phyloP scores from a whole-genome alignment of 2,888 invertebrate species.

The Holacanthella duospinosa region DNA sequence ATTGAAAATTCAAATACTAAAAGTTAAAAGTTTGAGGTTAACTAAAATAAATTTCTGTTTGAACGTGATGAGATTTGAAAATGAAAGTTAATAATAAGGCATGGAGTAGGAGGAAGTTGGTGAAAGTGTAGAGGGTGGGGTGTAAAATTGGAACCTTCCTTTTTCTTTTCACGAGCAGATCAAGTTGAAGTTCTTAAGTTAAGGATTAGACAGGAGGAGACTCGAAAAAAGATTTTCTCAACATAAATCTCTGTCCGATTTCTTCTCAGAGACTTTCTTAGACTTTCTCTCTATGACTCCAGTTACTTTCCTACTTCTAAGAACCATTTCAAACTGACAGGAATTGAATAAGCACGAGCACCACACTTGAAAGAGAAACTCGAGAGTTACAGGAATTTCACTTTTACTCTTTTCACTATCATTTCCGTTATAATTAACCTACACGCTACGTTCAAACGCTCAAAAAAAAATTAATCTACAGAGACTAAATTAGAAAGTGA shows the following conservation, averaged over 20 bases:
- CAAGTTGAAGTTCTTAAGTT: slow-evolving; percentile 1
- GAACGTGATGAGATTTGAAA: slow-evolving; percentile 7
- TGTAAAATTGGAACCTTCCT: background rate
- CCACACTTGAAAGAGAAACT: too few relatives aligned
- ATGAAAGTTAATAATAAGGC: slow-evolving; percentile 4
- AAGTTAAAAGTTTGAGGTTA: background rate
- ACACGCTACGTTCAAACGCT: too few relatives aligned
- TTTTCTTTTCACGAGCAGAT: background rate
- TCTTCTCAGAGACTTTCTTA: background rate
- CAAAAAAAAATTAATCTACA: too few relatives aligned
- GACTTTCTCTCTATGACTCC: background rate
- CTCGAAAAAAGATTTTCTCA: background rate
- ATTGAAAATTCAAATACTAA: background rate
- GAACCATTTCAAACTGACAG: too few relatives aligned
- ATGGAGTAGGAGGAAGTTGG: background rate
- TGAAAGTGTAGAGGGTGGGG: background rate
- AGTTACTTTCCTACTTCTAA: background rate
- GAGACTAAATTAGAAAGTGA: too few relatives aligned
- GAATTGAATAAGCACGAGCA: too few relatives aligned
- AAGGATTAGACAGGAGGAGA: slow-evolving; percentile 2
- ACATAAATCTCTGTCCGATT: slow-evolving; percentile 8
- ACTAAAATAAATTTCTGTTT: slow-evolving; percentile 12
- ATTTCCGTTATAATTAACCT: too few relatives aligned
- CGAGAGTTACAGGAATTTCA: too few relatives aligned
- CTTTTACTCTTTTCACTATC: too few relatives aligned